Conservation (phyloP, 1,140 invertebrate genomes). For the Augochlora pura region DNA sequence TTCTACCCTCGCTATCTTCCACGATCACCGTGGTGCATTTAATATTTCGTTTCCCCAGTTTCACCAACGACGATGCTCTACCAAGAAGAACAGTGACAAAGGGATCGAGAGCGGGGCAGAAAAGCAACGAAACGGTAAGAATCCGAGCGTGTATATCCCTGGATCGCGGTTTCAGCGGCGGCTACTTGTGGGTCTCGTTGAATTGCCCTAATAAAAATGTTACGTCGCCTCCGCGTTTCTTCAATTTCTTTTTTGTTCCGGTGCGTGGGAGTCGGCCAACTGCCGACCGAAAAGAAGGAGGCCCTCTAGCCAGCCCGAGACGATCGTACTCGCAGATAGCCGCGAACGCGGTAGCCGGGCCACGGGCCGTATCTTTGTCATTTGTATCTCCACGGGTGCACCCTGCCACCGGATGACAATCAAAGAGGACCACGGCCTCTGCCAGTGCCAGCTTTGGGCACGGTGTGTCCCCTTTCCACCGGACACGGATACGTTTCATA, state of each 20-base stretch:
- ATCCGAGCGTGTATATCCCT: conserved; percentile 12
- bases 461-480: conserved; percentile 16
- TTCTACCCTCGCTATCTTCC: too few relatives aligned
- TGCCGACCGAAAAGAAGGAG: conserved; percentile 55
- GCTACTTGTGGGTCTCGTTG: conserved; percentile 72
- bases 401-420: conserved; percentile 67
- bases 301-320: conserved; percentile 33
- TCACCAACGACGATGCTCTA: too few relatives aligned
- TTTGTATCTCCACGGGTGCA: conserved; percentile 75
- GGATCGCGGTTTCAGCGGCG: conserved; percentile 45
- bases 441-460: conserved; percentile 30
- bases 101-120: not conserved
- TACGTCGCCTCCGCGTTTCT: conserved; percentile 64
- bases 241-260: conserved; percentile 29
- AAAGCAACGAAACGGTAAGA: not conserved
- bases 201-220: conserved; percentile 79
- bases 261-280: conserved; percentile 65
- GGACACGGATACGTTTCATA: conserved; percentile 41
- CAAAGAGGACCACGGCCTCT: conserved; percentile 47
- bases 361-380: conserved; percentile 72
- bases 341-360: conserved; percentile 72
- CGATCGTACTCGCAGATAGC: conserved; percentile 72
- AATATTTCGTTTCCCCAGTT: too few relatives aligned
- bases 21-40: too few relatives aligned
- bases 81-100: too few relatives aligned